These are phyloP conservation scores for Lasiurus cinereus DNA, from an alignment of 2,113 vertebrate species.

Conservation along the genomic window DNA sequence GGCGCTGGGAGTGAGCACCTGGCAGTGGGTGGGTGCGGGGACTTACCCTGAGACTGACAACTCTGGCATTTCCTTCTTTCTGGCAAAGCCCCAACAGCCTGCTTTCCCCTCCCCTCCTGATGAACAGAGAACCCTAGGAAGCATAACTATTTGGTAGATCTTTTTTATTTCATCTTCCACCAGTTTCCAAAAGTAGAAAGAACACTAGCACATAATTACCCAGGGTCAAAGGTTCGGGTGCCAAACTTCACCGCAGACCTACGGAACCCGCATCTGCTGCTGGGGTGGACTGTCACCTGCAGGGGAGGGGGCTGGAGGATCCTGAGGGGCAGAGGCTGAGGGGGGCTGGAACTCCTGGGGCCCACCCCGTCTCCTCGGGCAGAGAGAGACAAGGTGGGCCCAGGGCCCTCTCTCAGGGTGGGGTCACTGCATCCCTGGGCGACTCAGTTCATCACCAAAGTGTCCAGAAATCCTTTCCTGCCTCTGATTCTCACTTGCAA, in stretches of 20 bases:
- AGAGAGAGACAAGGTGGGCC: not conserved
- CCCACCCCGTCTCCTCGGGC: not conserved
- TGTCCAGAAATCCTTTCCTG: no score
- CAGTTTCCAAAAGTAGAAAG: not conserved
- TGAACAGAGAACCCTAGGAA: not conserved
- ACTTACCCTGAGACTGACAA: not conserved
- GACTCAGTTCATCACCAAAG: not conserved
- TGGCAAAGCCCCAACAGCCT: not conserved
- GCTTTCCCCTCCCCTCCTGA: not conserved
- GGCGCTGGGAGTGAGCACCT: not conserved
- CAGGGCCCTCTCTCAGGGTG: accelerated
- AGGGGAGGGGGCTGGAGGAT: not conserved
- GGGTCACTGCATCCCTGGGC: not conserved
- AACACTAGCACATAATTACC: not conserved
- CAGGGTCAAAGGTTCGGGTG: not conserved
- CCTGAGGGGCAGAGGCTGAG: not conserved
- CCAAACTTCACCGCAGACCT: not conserved
- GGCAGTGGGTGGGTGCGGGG: not conserved
- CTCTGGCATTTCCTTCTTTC: not conserved
- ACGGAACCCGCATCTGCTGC: not conserved
- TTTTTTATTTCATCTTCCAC: not conserved
- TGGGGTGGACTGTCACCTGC: not conserved
- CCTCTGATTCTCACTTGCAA: no score
- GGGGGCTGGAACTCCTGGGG: not conserved
- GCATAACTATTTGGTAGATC: not conserved